phyloP scores from a whole-genome alignment of 1,140 invertebrate species.

The Bombus huntii region DNA sequence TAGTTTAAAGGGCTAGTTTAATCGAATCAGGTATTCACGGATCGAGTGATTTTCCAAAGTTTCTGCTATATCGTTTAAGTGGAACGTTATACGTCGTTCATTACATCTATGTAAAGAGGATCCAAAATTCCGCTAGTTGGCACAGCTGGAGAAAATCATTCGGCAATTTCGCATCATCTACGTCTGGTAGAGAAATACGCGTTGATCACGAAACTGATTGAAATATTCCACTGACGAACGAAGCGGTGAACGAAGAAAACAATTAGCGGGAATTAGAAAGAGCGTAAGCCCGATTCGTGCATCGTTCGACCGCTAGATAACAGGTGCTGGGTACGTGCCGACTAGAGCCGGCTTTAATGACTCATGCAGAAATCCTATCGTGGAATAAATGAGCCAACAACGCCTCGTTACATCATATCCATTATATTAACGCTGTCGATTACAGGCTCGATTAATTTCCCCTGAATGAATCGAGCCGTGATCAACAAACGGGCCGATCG shows the following conservation, averaged over 20 bases:
- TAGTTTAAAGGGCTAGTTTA: too few species aligned
- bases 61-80: background rate
- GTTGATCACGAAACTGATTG: background rate
- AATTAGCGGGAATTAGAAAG: background rate
- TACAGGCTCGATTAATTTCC: constrained; percentile 40
- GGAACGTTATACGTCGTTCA: background rate
- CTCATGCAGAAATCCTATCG: constrained; percentile 14
- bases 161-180: background rate
- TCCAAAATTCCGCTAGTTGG: background rate
- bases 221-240: background rate
- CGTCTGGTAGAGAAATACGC: too few species aligned
- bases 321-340: background rate
- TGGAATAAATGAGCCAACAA: constrained; percentile 34
- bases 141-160: background rate
- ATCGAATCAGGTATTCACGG: too few species aligned
- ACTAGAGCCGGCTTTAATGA: constrained; percentile 1
- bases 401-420: constrained; percentile 23
- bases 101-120: too few species aligned
- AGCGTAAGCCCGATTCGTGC: background rate
- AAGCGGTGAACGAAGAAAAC: background rate
- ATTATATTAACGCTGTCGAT: constrained; percentile 38
- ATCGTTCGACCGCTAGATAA: constrained; percentile 5
- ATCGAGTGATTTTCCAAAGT: background rate
- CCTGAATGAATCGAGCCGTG: background rate
- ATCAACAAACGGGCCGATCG: background rate